Evolutionary conservation across 2,113 vertebrate species (phyloP).

Genomic region (Lucifuga dentata): DNA sequence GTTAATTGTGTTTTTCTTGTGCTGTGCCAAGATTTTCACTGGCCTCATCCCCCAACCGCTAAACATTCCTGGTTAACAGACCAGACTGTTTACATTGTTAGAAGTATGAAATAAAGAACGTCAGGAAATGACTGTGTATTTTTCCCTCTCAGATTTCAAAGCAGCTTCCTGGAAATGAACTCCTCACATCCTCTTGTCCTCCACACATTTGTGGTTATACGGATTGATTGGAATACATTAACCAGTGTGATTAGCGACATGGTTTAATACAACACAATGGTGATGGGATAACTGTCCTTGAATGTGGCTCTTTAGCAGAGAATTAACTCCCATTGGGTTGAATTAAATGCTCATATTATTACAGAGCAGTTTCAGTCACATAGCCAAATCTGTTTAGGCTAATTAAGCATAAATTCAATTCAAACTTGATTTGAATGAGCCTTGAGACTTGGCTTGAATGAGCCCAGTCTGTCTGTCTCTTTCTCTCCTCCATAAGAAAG

Average conservation of each 20-base stretch:
- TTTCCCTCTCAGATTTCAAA: background rate
- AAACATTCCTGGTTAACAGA: too few relatives aligned
- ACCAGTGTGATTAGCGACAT: slow-evolving; percentile 53
- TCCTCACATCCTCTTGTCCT: slow-evolving; percentile 8
- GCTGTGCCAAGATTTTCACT: too few relatives aligned
- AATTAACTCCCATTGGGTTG: slow-evolving; percentile 92
- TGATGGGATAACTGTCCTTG: slow-evolving; percentile 90
- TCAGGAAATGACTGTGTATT: background rate
- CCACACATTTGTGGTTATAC: slow-evolving; percentile 1
- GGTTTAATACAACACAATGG: slow-evolving; percentile 86
- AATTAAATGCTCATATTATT: slow-evolving; percentile 90
- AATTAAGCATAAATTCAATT: too few relatives aligned
- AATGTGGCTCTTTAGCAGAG: slow-evolving; percentile 90
- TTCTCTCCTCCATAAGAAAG: too few relatives aligned
- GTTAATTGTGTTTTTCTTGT: too few relatives aligned
- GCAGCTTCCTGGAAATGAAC: background rate
- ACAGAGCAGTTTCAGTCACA: slow-evolving; percentile 90
- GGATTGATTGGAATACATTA: slow-evolving; percentile 45
- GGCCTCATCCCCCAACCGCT: too few relatives aligned
- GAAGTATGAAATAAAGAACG: too few relatives aligned
- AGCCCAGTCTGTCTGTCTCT: too few relatives aligned
- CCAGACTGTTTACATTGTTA: too few relatives aligned
- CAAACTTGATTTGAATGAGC: too few relatives aligned
- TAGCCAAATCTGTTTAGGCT: slow-evolving; percentile 94
- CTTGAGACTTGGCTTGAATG: too few relatives aligned